Base-by-base conservation (phyloP, 2,797 vertebrate genomes). In the Miichthys miiuy region DNA sequence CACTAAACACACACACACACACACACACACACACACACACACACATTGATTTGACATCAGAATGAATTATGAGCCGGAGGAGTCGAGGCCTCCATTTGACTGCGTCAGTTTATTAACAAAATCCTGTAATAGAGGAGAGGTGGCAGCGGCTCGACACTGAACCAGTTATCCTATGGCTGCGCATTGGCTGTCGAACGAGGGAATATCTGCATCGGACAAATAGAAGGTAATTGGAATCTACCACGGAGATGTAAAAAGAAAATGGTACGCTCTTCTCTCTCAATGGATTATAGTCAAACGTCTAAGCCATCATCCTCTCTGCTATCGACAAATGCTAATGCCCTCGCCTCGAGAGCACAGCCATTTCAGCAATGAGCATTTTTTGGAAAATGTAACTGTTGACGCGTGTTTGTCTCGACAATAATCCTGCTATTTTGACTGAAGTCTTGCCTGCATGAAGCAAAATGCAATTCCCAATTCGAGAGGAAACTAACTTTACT, bases 1-100 rank as follows among this genome's bases (percentile, higher is more conserved):
- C 30, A 4, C 14, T 34, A 52, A 70, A 56, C 47, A 65, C 20
- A 70, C 52, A 27, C 21, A 55, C 2, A 10, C 47, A 58, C 69
- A 72, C 64, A 66, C 47, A 74, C 30, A 54, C 62, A 81, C 72
- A 60, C 46, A 60, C 10, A 25, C 52, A 44, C 41, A 44, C 66
- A 83, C 68, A 72, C 67, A 87, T 87, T 44, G 81, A 89, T 82
- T 83, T 81, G 71, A 67, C 75, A 82, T 87, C 81, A 80, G 60
- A 50, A 70, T 87, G 76, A 86, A 72, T 84, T 83, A 89, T 84
- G 79, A 78, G 73, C 25, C 54, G 10, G 52, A 71, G 48, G 54
- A 23, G 12, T 27, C 14, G 55, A 57, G 46, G 42, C 68, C 27
- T 77, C 61, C 67, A 67, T 69, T 75, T 64, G 68, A 55, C 54